Percentiles rank a stretch among this genome's conserved stretches.
Conservation (phyloP, 2,797 vertebrate genomes). For the Morus bassanus region DNA sequence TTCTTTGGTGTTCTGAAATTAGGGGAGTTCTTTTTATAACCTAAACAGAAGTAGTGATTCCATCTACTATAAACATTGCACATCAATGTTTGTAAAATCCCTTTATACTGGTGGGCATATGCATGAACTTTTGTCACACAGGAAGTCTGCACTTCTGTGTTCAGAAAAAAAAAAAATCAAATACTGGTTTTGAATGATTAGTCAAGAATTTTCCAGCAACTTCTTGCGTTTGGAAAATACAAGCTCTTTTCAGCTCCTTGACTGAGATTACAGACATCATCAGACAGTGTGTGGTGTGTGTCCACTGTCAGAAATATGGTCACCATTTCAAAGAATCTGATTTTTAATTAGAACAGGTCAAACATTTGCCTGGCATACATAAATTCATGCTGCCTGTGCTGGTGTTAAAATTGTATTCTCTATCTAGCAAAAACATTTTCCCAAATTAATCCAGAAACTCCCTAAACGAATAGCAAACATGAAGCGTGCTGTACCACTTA, state of each 20-base stretch:
- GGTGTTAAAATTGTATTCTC: background rate
- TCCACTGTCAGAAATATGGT: background rate
- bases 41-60: background rate
- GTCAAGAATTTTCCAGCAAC: background rate
- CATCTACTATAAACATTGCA: background rate
- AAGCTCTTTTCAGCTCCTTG: background rate
- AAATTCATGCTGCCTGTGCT: background rate
- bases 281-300: background rate
- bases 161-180: background rate
- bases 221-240: background rate
- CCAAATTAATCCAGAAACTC: background rate
- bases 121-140: background rate
- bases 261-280: background rate
- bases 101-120: background rate
- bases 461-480: background rate
- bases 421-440: background rate
- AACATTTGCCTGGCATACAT: background rate
- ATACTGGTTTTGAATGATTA: background rate
- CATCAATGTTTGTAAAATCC: background rate
- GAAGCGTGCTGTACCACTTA: rapidly evolving
- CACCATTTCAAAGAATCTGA: background rate
- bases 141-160: background rate
- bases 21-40: background rate
- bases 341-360: background rate
- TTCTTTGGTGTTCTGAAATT: background rate